A percentile compares a stretch with the other conserved stretches of the same genome.
Evolutionary conservation across 2,888 invertebrate genomes (phyloP).

Genomic region (Ptilodon capucinus): DNA sequence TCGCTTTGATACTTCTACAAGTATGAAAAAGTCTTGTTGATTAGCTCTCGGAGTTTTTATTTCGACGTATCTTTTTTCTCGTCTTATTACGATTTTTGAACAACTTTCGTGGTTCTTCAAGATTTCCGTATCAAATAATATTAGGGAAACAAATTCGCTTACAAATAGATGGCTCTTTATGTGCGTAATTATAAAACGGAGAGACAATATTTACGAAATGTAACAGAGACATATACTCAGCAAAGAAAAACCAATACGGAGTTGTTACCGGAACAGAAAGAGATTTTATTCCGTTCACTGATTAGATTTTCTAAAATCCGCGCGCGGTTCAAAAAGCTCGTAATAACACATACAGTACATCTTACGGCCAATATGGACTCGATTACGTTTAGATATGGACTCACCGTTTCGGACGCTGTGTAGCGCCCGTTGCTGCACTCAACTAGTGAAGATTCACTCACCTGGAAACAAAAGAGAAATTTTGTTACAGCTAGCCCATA

Average conservation of each 20-base stretch:
- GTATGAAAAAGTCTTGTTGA: conserved; percentile 69
- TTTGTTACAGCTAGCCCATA: conserved; percentile 25
- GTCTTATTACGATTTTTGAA: conserved; percentile 52
- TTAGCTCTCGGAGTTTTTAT: conserved; percentile 66
- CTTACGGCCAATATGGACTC: conserved; percentile 20
- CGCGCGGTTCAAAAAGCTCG: background rate
- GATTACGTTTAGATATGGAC: conserved; percentile 53
- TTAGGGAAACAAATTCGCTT: conserved; percentile 30
- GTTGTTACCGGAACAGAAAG: background rate
- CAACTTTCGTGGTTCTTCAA: conserved; percentile 44
- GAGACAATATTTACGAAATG: background rate
- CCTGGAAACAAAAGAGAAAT: conserved; percentile 61
- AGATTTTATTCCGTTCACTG: background rate
- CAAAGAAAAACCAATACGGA: background rate
- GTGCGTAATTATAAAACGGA: background rate
- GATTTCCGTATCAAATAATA: conserved; percentile 43
- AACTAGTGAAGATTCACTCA: conserved; percentile 82
- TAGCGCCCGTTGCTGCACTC: conserved; percentile 82
- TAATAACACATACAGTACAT: background rate
- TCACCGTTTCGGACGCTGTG: conserved; percentile 81
- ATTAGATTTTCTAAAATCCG: background rate
- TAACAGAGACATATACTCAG: too few relatives aligned
- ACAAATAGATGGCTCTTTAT: conserved; percentile 40
- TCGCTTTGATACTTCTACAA: conserved; percentile 66
- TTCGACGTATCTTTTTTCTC: conserved; percentile 53